phyloP scores from a whole-genome alignment of 2,888 invertebrate species.

The Minunthozetes semirufus region DNA sequence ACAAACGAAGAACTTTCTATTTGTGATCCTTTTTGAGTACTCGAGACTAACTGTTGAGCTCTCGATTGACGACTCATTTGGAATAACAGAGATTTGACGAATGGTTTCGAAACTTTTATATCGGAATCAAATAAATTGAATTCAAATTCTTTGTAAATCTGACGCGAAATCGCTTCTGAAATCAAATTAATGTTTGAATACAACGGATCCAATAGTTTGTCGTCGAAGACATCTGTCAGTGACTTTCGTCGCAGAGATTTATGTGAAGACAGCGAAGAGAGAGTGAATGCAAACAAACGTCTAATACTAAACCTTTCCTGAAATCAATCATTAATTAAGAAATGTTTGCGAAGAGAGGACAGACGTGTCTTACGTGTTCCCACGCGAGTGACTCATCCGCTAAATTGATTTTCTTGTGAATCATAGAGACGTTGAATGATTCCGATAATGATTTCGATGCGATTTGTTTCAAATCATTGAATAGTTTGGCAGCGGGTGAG shows the following conservation, averaged over 20 bases:
- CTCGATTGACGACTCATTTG: conserved; percentile 66
- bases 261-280: conserved; percentile 62
- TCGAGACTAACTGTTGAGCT: conserved; percentile 61
- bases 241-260: conserved; percentile 47
- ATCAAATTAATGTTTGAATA: conserved; percentile 62
- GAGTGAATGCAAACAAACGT: conserved; percentile 79
- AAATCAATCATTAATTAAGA: neutral
- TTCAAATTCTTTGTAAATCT: conserved; percentile 50
- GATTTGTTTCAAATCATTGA: conserved; percentile 45
- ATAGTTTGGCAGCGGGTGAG: conserved; percentile 58
- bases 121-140: conserved; percentile 41
- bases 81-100: conserved; percentile 67
- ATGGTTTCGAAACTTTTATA: conserved; percentile 66
- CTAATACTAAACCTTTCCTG: conserved; percentile 82
- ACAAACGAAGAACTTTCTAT: conserved; percentile 46
- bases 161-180: conserved; percentile 70
- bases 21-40: conserved; percentile 32
- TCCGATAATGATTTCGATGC: conserved; percentile 7
- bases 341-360: neutral
- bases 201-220: conserved; percentile 29
- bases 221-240: conserved; percentile 53
- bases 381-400: conserved; percentile 85
- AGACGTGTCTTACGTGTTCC: conserved; percentile 62
- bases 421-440: conserved; percentile 56
- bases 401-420: conserved; percentile 93